These are phyloP conservation scores for Phyllotis vaccarum DNA, from an alignment of 2,797 vertebrate genomes.

Conservation along the genomic window DNA sequence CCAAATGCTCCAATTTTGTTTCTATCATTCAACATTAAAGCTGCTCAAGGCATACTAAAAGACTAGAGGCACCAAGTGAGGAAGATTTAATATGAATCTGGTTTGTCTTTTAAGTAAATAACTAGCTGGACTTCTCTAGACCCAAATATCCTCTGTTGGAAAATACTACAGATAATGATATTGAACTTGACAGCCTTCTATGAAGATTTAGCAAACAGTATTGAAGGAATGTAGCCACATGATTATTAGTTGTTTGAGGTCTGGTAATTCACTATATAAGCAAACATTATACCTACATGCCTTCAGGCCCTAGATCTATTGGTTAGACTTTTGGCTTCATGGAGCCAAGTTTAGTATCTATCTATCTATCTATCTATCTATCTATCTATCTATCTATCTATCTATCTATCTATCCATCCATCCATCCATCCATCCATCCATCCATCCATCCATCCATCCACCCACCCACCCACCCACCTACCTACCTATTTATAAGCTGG, in stretches of 20 bases:
- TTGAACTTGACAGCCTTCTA: neutral
- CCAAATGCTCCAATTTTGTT: neutral
- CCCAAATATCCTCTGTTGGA: neutral
- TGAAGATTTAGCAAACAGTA: neutral
- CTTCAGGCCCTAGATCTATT: neutral
- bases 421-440: no score
- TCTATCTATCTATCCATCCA: no score
- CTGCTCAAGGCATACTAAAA: constrained; percentile 28
- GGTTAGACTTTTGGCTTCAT: neutral
- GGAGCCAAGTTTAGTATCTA: neutral
- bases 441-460: no score
- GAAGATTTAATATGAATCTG: neutral
- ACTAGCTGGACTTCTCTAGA: constrained; percentile 5
- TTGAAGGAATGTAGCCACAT: neutral
- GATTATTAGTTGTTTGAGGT: neutral
- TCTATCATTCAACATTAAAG: constrained; percentile 6
- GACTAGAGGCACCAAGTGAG: neutral
- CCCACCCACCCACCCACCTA: no score
- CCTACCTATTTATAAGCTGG: neutral
- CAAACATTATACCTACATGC: neutral
- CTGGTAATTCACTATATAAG: neutral
- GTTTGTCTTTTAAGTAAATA: neutral
- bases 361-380: no score
- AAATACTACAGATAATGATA: neutral
- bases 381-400: no score